These are phyloP conservation scores for Rhizoglyphus robini DNA, from an alignment of 1,140 invertebrate species.

Conservation along the genomic window DNA sequence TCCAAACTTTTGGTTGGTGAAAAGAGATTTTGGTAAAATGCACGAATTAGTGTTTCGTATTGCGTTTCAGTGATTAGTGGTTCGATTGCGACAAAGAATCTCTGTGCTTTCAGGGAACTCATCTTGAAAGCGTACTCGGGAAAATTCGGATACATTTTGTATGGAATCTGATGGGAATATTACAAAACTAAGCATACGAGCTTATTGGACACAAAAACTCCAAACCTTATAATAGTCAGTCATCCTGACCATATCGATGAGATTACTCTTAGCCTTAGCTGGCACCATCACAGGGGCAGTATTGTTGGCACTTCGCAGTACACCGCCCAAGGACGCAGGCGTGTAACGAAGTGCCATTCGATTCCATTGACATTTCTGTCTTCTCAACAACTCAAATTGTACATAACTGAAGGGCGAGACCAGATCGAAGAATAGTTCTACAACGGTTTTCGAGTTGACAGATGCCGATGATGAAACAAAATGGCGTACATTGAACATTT, in stretches of 20 bases:
- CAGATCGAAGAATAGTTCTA: not conserved
- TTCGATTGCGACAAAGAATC: not conserved
- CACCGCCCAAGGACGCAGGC: not conserved
- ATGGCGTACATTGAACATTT: too few species aligned
- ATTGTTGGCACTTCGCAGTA: not conserved
- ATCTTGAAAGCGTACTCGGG: not conserved
- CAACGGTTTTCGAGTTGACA: too few species aligned
- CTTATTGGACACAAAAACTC: not conserved
- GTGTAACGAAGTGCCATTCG: not conserved
- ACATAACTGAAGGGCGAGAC: not conserved
- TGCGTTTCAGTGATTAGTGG: not conserved
- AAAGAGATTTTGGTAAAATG: not conserved
- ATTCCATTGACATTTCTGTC: not conserved
- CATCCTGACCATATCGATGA: not conserved
- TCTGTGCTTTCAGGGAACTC: not conserved
- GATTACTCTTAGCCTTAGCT: not conserved
- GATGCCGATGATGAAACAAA: too few species aligned
- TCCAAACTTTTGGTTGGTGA: not conserved
- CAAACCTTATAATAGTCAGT: not conserved
- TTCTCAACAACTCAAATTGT: not conserved
- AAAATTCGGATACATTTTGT: not conserved
- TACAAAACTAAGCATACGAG: not conserved
- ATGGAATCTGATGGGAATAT: not conserved
- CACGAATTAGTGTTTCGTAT: not conserved
- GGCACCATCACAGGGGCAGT: not conserved